These are phyloP conservation scores for Camarhynchus parvulus DNA, from an alignment of 2,113 vertebrate genomes.

Conservation along the genomic window DNA sequence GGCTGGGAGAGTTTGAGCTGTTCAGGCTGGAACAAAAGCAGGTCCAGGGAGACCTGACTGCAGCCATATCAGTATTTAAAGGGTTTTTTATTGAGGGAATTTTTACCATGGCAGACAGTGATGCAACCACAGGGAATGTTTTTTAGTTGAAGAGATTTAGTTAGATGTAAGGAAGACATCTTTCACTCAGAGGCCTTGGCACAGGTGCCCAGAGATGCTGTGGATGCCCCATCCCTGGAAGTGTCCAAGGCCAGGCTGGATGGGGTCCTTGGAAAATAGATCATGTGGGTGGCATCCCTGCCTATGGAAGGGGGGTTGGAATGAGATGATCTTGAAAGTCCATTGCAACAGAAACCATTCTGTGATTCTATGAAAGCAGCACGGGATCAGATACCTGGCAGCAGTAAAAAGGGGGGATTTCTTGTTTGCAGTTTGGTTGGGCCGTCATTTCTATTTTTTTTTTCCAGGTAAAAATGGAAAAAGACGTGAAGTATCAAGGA, in stretches of 20 bases:
- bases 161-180: not conserved
- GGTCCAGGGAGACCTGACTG: not conserved
- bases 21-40: not conserved
- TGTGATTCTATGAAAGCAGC: not conserved
- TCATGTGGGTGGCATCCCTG: not conserved
- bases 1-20: not conserved
- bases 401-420: not conserved
- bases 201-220: not conserved
- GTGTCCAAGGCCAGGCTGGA: not conserved
- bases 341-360: not conserved
- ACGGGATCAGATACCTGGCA: not conserved
- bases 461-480: not conserved
- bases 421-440: not conserved
- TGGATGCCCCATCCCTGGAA: not conserved
- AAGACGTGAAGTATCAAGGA: not conserved
- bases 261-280: too few relatives aligned
- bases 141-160: not conserved
- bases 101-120: accelerated
- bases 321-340: not conserved
- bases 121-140: not conserved
- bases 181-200: not conserved
- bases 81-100: not conserved
- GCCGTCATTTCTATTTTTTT: not conserved
- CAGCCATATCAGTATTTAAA: not conserved
- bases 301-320: not conserved